Conservation (phyloP, 2,888 invertebrate species). For the Cerceris ruficornis region DNA sequence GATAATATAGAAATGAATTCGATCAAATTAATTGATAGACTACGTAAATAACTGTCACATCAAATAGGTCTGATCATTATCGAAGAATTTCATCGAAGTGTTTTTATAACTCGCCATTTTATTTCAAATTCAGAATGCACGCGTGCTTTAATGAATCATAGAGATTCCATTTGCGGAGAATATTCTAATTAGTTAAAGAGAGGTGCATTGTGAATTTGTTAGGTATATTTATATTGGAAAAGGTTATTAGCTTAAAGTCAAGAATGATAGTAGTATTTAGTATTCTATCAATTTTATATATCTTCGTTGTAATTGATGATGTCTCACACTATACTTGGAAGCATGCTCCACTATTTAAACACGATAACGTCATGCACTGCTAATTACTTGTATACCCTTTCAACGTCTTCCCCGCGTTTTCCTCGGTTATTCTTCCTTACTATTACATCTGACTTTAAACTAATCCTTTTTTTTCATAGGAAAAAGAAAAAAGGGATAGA, state of each 20-base stretch:
- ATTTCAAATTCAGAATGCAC: conserved; percentile 57
- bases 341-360: conserved; percentile 60
- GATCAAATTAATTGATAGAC: no score
- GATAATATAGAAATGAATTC: no score
- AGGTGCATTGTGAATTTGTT: conserved; percentile 48
- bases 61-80: no score
- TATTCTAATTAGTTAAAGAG: not conserved
- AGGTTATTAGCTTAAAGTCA: conserved; percentile 67
- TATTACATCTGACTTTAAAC: conserved; percentile 64
- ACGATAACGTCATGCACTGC: conserved; percentile 51
- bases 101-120: conserved; percentile 58
- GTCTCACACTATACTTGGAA: conserved; percentile 35
- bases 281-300: not conserved
- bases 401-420: conserved; percentile 12
- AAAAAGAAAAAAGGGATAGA: conserved; percentile 19
- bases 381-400: conserved; percentile 36
- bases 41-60: no score
- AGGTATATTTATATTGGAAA: conserved; percentile 10
- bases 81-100: not conserved
- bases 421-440: conserved; percentile 3
- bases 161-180: not conserved
- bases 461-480: conserved; percentile 16
- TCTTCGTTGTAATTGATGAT: conserved; percentile 10
- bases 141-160: not conserved
- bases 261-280: conserved; percentile 27